phyloP scores from a whole-genome alignment of 2,888 invertebrate species.

The Mechanitis messenoides region DNA sequence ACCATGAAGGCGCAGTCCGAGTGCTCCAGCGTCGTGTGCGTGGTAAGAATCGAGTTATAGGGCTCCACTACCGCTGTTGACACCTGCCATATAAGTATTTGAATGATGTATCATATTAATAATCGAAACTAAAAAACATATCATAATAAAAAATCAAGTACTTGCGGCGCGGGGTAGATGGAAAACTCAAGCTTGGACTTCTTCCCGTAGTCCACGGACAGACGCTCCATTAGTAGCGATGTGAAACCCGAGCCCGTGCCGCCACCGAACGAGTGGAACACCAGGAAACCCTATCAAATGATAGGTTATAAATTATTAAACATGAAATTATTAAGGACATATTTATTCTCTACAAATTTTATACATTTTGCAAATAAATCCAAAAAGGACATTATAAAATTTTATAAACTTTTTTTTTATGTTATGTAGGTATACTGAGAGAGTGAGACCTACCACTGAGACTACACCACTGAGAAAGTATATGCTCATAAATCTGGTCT shows the following conservation, averaged over 20 bases:
- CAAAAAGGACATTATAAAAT: too few relatives aligned
- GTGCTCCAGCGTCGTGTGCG: conserved; percentile 92
- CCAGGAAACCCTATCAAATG: conserved; percentile 84
- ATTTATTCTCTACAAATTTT: too few relatives aligned
- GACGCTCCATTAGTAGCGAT: conserved; percentile 92
- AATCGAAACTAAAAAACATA: too few relatives aligned
- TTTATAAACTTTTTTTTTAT: too few relatives aligned
- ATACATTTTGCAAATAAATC: too few relatives aligned
- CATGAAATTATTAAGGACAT: too few relatives aligned
- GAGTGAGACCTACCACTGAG: too few relatives aligned
- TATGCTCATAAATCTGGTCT: too few relatives aligned
- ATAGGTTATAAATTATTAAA: too few relatives aligned
- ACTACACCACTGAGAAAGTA: too few relatives aligned
- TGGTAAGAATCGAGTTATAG: conserved; percentile 94
- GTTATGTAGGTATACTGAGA: too few relatives aligned
- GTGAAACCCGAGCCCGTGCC: conserved; percentile 96
- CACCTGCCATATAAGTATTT: conserved; percentile 69
- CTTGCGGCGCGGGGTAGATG: conserved; percentile 96
- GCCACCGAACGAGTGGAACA: conserved; percentile 94
- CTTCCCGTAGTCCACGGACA: conserved; percentile 95
- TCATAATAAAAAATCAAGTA: conserved; percentile 44
- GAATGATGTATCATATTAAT: neutral
- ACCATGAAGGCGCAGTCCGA: conserved; percentile 95
- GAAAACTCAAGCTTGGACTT: conserved; percentile 96
- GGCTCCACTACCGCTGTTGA: conserved; percentile 90